phyloP scores from a whole-genome alignment of 2,113 vertebrate genomes.

The Grus americana region DNA sequence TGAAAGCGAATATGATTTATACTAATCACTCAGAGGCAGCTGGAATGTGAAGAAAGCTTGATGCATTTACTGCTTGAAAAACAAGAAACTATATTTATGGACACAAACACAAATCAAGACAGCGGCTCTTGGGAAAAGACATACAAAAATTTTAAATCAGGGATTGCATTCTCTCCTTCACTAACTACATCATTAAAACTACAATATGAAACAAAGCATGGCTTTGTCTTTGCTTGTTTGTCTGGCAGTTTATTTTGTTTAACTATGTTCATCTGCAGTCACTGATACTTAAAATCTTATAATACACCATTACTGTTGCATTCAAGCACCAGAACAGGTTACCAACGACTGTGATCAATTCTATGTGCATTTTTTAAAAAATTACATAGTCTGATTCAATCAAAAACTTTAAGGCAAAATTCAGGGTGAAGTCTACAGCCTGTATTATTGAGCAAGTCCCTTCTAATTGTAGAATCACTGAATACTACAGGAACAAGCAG shows the following conservation, averaged over 20 bases:
- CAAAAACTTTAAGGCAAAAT: not conserved
- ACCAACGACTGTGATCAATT: not conserved
- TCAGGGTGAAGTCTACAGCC: not conserved
- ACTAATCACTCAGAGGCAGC: not conserved
- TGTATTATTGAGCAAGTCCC: not conserved
- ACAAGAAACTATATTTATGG: not conserved
- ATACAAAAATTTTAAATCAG: not conserved
- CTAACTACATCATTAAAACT: slow-evolving; percentile 15
- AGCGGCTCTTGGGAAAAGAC: not conserved
- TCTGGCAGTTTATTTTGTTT: slow-evolving; percentile 1
- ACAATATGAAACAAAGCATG: not conserved
- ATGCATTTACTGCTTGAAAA: not conserved
- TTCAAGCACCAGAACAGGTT: not conserved
- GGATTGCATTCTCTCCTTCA: not conserved
- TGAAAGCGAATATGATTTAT: slow-evolving; percentile 31
- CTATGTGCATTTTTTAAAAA: fast-evolving
- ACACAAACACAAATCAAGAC: slow-evolving; percentile 6
- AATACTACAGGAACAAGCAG: not conserved
- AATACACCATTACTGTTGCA: not conserved
- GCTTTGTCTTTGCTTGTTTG: not conserved
- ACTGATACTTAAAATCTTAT: not conserved
- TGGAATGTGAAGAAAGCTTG: slow-evolving; percentile 14
- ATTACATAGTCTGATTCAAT: not conserved
- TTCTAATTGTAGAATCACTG: not conserved
- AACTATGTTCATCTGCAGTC: not conserved